These are phyloP conservation scores for Leucopsar rothschildi DNA, from an alignment of 2,113 vertebrate genomes.

Conservation along the genomic window DNA sequence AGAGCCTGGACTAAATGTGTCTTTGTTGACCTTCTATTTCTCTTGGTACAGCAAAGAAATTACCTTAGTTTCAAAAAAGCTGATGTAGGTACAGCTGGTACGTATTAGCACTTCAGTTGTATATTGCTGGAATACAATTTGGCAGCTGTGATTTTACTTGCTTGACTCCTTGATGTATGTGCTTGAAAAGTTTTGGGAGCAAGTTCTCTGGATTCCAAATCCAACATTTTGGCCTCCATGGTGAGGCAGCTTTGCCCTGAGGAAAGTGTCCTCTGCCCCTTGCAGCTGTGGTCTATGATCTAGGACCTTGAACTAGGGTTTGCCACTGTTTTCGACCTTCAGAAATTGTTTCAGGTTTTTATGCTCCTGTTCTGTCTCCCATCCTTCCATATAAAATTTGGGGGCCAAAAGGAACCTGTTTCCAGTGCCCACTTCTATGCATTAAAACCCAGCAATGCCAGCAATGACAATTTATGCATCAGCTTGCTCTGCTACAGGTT, in stretches of 20 bases:
- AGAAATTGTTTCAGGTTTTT: not conserved
- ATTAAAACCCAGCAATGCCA: not conserved
- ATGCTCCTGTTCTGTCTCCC: not conserved
- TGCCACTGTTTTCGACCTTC: not conserved
- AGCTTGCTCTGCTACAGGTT: not conserved
- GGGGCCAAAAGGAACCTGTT: not conserved
- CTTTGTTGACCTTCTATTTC: not conserved
- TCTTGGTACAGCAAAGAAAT: not conserved
- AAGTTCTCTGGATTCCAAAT: not conserved
- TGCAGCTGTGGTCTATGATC: rapidly evolving
- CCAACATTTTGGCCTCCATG: not conserved
- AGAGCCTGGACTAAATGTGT: not conserved
- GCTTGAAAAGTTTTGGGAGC: not conserved
- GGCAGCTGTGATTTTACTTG: not conserved
- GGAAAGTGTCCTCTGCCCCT: not conserved
- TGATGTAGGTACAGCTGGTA: not conserved
- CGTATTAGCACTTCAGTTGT: not conserved
- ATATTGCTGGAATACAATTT: not conserved
- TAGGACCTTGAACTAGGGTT: not conserved
- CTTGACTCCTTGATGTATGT: not conserved
- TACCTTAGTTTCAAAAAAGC: not conserved
- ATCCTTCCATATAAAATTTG: not conserved
- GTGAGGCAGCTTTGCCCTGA: not conserved
- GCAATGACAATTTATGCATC: not conserved
- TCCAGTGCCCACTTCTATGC: not conserved